These are phyloP conservation scores for Sphaerophoria taeniata DNA, from an alignment of 2,888 invertebrate genomes.

Conservation along the genomic window DNA sequence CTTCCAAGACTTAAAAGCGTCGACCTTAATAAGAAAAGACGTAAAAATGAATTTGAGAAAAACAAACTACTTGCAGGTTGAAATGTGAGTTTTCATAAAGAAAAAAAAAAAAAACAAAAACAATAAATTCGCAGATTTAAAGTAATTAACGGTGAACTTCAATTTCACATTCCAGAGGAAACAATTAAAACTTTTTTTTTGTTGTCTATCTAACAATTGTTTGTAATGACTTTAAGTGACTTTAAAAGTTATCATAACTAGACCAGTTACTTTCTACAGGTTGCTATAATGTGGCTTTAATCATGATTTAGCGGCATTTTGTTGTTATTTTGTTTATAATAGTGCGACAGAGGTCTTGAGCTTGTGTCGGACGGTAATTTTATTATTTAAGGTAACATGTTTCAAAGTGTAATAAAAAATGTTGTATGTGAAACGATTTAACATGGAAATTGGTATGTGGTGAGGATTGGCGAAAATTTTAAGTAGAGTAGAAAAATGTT, in stretches of 20 bases:
- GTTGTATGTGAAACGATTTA: constrained; percentile 17
- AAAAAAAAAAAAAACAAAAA: background rate
- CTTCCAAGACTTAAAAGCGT: constrained; percentile 58
- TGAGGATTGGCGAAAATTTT: constrained; percentile 32
- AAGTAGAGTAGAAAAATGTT: constrained; percentile 18
- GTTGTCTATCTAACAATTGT: constrained; percentile 25
- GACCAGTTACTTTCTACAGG: constrained; percentile 49
- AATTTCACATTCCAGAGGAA: constrained; percentile 49
- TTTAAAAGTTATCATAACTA: constrained; percentile 8
- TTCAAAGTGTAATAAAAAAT: constrained; percentile 31
- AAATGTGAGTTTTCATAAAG: background rate
- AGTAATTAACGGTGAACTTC: constrained; percentile 43
- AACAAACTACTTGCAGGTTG: background rate
- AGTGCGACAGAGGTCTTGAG: constrained; percentile 10
- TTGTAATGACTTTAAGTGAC: constrained; percentile 15
- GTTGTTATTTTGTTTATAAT: background rate
- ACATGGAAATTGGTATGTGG: background rate
- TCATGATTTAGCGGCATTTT: background rate
- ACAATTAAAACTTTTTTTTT: constrained; percentile 26
- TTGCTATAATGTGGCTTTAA: constrained; percentile 22
- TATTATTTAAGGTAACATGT: constrained; percentile 19
- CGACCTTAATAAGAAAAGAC: constrained; percentile 58
- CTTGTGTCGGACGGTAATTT: background rate
- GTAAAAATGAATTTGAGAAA: background rate
- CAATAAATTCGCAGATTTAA: constrained; percentile 7